phyloP scores from a whole-genome alignment of 2,888 invertebrate genomes.

The Ophion costatus region DNA sequence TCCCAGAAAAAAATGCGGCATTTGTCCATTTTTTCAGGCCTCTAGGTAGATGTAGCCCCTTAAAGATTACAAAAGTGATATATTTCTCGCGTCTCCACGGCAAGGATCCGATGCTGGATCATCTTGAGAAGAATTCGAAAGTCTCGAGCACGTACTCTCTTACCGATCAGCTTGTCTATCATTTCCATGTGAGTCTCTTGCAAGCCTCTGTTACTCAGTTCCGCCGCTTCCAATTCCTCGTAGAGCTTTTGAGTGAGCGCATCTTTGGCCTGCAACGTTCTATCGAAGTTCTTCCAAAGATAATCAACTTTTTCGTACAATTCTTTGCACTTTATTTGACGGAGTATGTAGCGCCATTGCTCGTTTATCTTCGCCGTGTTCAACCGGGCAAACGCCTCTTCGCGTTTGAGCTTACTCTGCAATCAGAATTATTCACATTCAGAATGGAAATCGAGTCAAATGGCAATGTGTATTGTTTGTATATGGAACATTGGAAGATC shows the following conservation, averaged over 20 bases:
- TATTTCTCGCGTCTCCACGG: background rate
- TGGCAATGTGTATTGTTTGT: background rate
- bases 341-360: constrained; percentile 91
- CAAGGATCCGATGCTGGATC: background rate
- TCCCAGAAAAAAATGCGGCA: too few species aligned
- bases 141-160: background rate
- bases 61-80: background rate
- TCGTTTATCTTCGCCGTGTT: constrained; percentile 94
- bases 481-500: background rate
- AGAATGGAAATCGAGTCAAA: background rate
- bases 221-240: constrained; percentile 88
- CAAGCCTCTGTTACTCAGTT: constrained; percentile 89
- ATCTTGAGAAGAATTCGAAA: background rate
- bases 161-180: constrained; percentile 89
- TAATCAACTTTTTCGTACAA: constrained; percentile 89
- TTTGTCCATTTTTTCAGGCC: too few species aligned
- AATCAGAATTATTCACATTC: constrained; percentile 27
- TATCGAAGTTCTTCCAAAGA: constrained; percentile 86
- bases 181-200: constrained; percentile 90
- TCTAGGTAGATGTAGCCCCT: too few species aligned
- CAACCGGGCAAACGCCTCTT: constrained; percentile 90
- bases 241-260: constrained; percentile 87
- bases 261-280: constrained; percentile 88
- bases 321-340: constrained; percentile 91
- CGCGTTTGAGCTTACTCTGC: constrained; percentile 92